Evolutionary conservation across 2,888 invertebrate genomes (phyloP), one percentile per base, ranked within the genome.

Genomic region (Hemithea aestivaria): DNA sequence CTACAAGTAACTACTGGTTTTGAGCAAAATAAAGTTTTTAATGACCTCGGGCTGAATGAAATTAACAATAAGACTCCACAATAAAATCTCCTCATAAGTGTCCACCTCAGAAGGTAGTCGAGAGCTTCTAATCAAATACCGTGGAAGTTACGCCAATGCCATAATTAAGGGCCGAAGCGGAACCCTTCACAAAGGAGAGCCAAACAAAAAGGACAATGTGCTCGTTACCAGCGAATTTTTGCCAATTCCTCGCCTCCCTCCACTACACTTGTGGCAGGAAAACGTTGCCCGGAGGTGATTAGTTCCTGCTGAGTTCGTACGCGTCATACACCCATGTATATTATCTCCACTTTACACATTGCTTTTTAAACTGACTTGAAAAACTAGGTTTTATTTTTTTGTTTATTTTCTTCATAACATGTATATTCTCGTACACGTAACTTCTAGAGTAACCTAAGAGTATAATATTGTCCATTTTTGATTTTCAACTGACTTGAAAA

Each of bases 141-240:
- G 58, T 53, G 62, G 58, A 62, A 70, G 70, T 59, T 71, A 63
- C 58, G 65, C 67, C 69, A 71, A 72, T 73, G 62, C 64, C 50
- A 71, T 75, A 74, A 75, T 76, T 74, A 73, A 67, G 65, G 61
- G 63, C 48, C 57, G 60, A 56, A 43, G 48, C 57, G 58, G 58
- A 68, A 66, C 71, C 73, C 73, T 71, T 73, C 63, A 69, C 68
- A 73, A 68, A 71, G 66, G 64, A 70, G 59, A 56, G 52, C 67
- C 67, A 76, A 76, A 78, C 74, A 79, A 79, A 74, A 78, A 76
- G 67, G 66, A 81, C 80, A 82, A 80, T 79, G 68, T 62, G 63
- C 71, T 80, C 73, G 73, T 81, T 80, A 80, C 62, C 56, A 57
- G 71, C 57, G 58, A 61, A 70, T 71, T 73, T 73, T 72, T 69